A percentile compares a stretch with the other conserved stretches of the same genome.
These are phyloP conservation scores for Xenentodon cancila DNA, from an alignment of 2,797 vertebrate genomes.

Conservation along the genomic window DNA sequence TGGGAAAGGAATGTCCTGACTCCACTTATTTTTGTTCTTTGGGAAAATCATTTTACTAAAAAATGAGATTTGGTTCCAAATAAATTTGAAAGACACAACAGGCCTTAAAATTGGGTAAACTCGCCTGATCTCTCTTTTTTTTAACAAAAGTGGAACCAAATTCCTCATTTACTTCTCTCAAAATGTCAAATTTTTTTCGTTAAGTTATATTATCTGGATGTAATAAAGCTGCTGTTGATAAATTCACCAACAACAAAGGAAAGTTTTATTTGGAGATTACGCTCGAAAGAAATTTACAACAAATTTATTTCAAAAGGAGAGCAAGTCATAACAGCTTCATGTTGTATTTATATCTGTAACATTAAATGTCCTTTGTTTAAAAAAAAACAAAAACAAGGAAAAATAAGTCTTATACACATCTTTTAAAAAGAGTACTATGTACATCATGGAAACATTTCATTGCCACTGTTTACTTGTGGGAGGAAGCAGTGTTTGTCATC, in stretches of 20 bases:
- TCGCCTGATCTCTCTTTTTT: too few species aligned
- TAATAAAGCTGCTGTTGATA: not conserved
- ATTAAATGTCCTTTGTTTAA: constrained; percentile 51
- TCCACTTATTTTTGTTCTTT: too few species aligned
- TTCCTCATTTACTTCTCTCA: too few species aligned
- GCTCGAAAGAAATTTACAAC: constrained; percentile 71
- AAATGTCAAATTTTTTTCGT: not conserved
- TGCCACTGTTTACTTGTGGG: constrained; percentile 62
- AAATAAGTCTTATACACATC: constrained; percentile 74
- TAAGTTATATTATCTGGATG: not conserved
- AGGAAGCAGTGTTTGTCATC: constrained; percentile 52
- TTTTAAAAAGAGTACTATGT: constrained; percentile 76
- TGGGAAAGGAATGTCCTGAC: constrained; percentile 38
- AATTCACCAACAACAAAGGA: not conserved
- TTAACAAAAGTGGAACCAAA: too few species aligned
- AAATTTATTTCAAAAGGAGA: constrained; percentile 66
- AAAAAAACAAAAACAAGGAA: constrained; percentile 69
- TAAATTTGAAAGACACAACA: not conserved
- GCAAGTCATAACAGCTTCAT: constrained; percentile 54
- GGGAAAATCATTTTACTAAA: not conserved
- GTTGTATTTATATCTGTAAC: constrained; percentile 67
- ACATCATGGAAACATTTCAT: constrained; percentile 76
- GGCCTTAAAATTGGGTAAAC: too few species aligned
- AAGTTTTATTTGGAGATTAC: constrained; percentile 77
- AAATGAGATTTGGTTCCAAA: not conserved